Evolutionary conservation across 1,140 invertebrate genomes (phyloP).

Genomic region (Drosophila pseudoobscura): DNA sequence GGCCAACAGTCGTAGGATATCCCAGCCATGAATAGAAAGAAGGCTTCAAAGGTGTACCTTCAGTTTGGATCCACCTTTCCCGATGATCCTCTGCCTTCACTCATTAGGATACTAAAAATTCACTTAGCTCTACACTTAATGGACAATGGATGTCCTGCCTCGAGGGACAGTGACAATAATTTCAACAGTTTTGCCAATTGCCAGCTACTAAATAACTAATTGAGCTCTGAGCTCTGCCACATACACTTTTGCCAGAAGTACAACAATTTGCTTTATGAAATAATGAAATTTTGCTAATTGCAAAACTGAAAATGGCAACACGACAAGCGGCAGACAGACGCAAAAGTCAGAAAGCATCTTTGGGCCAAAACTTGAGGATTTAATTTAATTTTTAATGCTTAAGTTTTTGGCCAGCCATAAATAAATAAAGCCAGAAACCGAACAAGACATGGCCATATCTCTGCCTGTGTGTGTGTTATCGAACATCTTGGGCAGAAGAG

Average conservation of each 20-base stretch:
- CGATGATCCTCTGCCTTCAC: too few species aligned
- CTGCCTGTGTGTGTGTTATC: conserved; percentile 1
- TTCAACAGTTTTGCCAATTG: conserved; percentile 53
- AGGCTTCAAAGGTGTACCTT: too few species aligned
- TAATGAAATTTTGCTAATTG: conserved; percentile 76
- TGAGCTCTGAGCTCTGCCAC: conserved; percentile 29
- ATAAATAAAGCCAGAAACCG: conserved; percentile 34
- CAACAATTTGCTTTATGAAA: conserved; percentile 49
- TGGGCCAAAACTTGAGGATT: conserved; percentile 43
- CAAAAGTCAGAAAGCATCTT: conserved; percentile 39
- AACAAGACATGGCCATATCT: not conserved
- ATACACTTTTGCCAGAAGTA: conserved; percentile 35
- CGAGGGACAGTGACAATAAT: conserved; percentile 27
- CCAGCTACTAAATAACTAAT: conserved; percentile 72
- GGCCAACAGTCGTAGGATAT: not conserved
- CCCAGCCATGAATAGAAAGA: too few species aligned
- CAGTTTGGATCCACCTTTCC: too few species aligned
- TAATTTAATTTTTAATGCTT: conserved; percentile 79
- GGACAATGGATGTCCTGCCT: conserved; percentile 20
- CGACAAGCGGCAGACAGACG: conserved; percentile 12
- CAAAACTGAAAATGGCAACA: conserved; percentile 28
- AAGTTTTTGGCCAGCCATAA: conserved; percentile 65
- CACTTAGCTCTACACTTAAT: conserved; percentile 43
- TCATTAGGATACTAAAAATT: conserved; percentile 43
- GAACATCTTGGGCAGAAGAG: conserved; percentile 44